Conservation (phyloP, 2,113 vertebrate genomes). For the Cynocephalus volans region DNA sequence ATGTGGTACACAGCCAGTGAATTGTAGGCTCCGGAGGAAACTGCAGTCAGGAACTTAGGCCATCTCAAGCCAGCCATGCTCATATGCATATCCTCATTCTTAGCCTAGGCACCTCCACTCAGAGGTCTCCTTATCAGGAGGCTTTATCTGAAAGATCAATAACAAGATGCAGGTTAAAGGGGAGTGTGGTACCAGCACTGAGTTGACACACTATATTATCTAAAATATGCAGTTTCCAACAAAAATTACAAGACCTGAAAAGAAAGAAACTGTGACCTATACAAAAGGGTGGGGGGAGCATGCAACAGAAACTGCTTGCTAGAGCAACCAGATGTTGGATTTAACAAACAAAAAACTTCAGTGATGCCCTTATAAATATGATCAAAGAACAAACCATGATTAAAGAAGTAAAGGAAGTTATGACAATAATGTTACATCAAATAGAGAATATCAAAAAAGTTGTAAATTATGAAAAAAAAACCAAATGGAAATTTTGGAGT, state of each 20-base stretch:
- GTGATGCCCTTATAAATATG: background rate
- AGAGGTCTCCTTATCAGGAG: background rate
- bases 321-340: background rate
- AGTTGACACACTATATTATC: too few relatives aligned
- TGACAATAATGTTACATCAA: background rate
- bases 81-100: background rate
- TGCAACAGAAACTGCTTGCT: background rate
- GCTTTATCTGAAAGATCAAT: background rate
- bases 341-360: background rate
- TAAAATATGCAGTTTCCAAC: background rate
- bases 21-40: background rate
- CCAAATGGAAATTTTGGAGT: background rate
- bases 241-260: background rate
- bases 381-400: background rate
- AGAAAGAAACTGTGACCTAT: background rate
- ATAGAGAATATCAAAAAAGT: background rate
- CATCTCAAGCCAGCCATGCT: background rate
- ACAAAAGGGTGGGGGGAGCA: fast-evolving
- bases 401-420: background rate
- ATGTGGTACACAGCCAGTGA: background rate
- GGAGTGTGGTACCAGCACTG: background rate
- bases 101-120: background rate
- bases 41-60: background rate
- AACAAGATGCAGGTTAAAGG: background rate
- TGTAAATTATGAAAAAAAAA: background rate